Base-by-base conservation (phyloP, 1,140 invertebrate genomes). In the Chlorops oryzae region DNA sequence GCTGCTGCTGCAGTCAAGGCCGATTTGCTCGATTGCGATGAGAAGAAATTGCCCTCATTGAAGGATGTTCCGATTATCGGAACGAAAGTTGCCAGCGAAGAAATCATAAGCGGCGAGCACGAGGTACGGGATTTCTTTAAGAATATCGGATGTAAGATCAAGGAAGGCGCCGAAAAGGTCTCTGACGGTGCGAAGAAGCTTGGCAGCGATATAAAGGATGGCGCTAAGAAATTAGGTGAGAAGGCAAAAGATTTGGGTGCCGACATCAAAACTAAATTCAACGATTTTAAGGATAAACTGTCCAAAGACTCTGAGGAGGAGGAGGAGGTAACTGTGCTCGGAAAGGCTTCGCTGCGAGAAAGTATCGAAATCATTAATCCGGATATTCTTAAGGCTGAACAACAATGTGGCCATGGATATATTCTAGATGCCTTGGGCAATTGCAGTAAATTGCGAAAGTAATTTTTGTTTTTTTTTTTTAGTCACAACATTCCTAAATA, bases 391-490 rank as follows among this genome's bases (percentile, higher is more conserved):
- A 69, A 68, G 45, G 61, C 61, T 10, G 65, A 69, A 34, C 63
- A 65, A 37, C 59, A 65, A 37, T 69, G 65, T 51, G 65, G 65
- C 21, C 65, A 69, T 32, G 65, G 65, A 3, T 60, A 68, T 51
- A 68, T 69, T 15, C 54, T 69, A 18, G 65, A 69, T 27, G 61
- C 62, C 20, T 69, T 69, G 61, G 65, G 65, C 51, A 68, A 68
- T 50, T 69, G 65, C 58, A 69, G 63, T 54, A 62, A 64, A 42
- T 60, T 68, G 54, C 61, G 65, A 47, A 68, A 68, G 43, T 68
- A 35, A 46, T 15, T 38, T 51, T 35, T 6, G 24, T 2, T 21
- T 38, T n/a, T n/a, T n/a, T n/a, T n/a, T n/a, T n/a, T n/a, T n/a
- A n/a, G n/a, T n/a, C n/a, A n/a, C n/a, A n/a, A n/a, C n/a, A n/a